Evolutionary conservation across 1,140 invertebrate genomes (phyloP), one percentile per base, ranked within the genome.

Genomic region (Brachionus koreanus): DNA sequence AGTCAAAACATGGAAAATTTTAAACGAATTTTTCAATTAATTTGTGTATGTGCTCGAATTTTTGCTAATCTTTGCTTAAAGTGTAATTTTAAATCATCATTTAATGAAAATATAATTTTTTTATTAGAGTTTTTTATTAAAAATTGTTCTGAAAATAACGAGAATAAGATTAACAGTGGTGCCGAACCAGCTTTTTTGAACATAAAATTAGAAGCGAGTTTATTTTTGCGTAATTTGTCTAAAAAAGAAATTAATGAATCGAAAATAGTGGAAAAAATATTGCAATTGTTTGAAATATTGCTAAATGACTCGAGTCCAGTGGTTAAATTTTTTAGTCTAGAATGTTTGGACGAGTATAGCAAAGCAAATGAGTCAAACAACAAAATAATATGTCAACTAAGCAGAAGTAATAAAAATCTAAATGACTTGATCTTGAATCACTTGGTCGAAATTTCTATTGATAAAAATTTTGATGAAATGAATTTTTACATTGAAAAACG

Each of bases 301-400:
- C 25, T 74, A 19, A 74, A 46, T 46, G 69, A 74, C 29, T 46
- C 69, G 5, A 74, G 39, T 46, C 12, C 9, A 10, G 7, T 74
- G 25, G 19, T 74, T 9, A 74, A 74, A 46, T 35, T 46, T 46
- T 74, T 74, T 46, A 13, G 6, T 25, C n/a, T 74, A 5, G 69
- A 74, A 29, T 46, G 69, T 46, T 29, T 74, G 33, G 69, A 74
- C 7, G 69, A 74, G 43, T 74, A 46, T 25, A 74, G 69, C 42
- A 74, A 46, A 74, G 23, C 69, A 13, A 74, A 74, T 29, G 69
- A 49, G 13, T 74, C 69, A 29, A 74, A 29, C 29, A 74, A 74
- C 25, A 74, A 74, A 74, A 46, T 74, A 43, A 46, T 74, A n/a
- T 74, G 69, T 16, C 69, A 74, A 33, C 5, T 74, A 13, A 74